Evolutionary conservation across 1,140 invertebrate genomes (phyloP), one percentile per base, ranked within the genome.

Genomic region (Nasonia vitripennis): DNA sequence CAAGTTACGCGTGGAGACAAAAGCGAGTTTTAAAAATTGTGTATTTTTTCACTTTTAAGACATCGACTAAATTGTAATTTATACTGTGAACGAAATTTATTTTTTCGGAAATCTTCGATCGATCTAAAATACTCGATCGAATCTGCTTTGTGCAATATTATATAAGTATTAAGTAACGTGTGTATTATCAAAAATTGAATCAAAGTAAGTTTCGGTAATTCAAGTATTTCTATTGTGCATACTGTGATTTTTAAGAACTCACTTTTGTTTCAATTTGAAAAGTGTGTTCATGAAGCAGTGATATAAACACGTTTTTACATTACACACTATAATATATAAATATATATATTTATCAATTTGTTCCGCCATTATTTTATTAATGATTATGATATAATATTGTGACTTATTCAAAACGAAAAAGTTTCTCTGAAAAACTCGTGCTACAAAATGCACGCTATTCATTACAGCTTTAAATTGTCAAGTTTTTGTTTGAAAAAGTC

Each of bases 11-110:
- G 67, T 23, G 31, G 67, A 81, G 67, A 71, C 79, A 81, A 81
- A 81, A 81, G 79, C 34, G 79, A 81, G 62, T 81, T 81, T 71
- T 71, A 45, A 71, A 23, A 68, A 81, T 45, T 79, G 23, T 11
- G 5, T 71, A 81, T 70, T 81, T 70, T 70, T 81, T 68, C n/a
- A 79, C 14, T 79, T 62, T 5, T 7, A n/a, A n/a, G 17, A 62
- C 4, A 62, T 62, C 5, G 55, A 62, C 6, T 7, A n/a, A 62
- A 62, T 62, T 62, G 55, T 62, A 62, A 7, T 20, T 27, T 27
- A 27, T n/a, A n/a, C 5, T 20, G 17, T 62, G 17, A 6, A 62
- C 4, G 17, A 62, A 62, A 20, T 62, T 20, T 45, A 45, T 45
- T 45, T 45, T 9, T 45, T 9, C 1, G 10, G 0, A 45, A 45